Conservation (phyloP, 2,888 invertebrate genomes). For the Tridacna crocea region DNA sequence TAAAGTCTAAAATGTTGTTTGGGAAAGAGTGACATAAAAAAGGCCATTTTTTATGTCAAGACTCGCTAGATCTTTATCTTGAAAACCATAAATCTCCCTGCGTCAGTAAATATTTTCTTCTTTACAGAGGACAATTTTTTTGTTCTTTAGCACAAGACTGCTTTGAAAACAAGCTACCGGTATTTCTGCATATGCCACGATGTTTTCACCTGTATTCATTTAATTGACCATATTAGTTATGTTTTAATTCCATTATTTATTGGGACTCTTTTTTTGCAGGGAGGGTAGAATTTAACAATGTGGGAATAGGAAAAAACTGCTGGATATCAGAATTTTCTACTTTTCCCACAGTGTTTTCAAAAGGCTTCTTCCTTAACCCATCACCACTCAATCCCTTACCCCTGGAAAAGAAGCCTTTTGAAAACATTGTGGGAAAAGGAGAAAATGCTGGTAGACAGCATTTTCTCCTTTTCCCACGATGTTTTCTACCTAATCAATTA, state of each 20-base stretch:
- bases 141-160: too few species aligned
- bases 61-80: too few species aligned
- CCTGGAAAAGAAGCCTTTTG: not conserved
- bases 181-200: not conserved
- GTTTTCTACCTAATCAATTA: not conserved
- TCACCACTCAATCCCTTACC: not conserved
- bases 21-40: too few species aligned
- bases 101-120: too few species aligned
- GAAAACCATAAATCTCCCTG: too few species aligned
- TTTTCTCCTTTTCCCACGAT: slow-evolving; percentile 4
- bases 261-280: too few species aligned
- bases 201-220: not conserved
- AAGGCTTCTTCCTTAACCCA: not conserved
- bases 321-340: not conserved
- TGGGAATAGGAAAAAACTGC: not conserved
- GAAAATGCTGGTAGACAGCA: not conserved
- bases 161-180: too few species aligned
- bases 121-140: too few species aligned
- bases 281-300: not conserved
- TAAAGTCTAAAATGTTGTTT: too few species aligned
- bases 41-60: too few species aligned
- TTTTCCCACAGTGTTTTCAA: not conserved
- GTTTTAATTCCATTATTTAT: too few species aligned
- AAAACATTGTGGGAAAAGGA: not conserved
- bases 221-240: too few species aligned